These are phyloP conservation scores for Montipora capitata DNA, from an alignment of 92 coral and sea anemone species.

Conservation along the genomic window DNA sequence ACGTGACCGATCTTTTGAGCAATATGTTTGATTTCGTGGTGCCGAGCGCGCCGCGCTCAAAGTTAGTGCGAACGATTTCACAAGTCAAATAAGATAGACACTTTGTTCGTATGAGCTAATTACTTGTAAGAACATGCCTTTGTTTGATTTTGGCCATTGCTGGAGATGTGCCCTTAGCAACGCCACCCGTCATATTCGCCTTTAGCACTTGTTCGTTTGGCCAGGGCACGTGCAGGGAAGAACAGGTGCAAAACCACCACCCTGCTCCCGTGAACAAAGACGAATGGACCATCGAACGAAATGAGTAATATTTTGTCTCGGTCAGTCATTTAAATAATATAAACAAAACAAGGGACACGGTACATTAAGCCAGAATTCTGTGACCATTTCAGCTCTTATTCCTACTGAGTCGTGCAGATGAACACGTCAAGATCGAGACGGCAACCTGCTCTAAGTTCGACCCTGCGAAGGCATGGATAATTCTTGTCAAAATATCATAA, in stretches of 20 bases:
- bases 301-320: constrained; percentile 19
- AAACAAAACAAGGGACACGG: neutral
- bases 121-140: constrained; percentile 61
- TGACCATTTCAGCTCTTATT: neutral
- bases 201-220: constrained; percentile 73
- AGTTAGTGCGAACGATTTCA: constrained; percentile 48
- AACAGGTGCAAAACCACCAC: constrained; percentile 75
- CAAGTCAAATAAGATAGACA: constrained; percentile 38
- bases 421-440: neutral
- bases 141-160: constrained; percentile 66
- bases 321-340: neutral
- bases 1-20: neutral
- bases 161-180: constrained; percentile 61
- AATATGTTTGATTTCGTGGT: constrained; percentile 31
- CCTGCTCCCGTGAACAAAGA: constrained; percentile 49
- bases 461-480: constrained; percentile 17
- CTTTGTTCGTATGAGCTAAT: constrained; percentile 47
- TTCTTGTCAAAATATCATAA: constrained; percentile 26
- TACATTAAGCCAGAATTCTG: neutral
- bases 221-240: constrained; percentile 78
- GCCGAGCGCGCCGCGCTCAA: neutral
- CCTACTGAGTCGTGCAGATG: neutral
- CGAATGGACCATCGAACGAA: neutral
- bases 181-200: constrained; percentile 71
- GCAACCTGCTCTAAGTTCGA: constrained; percentile 3